Evolutionary conservation across 2,113 vertebrate species (phyloP).

Genomic region (Proteles cristata): DNA sequence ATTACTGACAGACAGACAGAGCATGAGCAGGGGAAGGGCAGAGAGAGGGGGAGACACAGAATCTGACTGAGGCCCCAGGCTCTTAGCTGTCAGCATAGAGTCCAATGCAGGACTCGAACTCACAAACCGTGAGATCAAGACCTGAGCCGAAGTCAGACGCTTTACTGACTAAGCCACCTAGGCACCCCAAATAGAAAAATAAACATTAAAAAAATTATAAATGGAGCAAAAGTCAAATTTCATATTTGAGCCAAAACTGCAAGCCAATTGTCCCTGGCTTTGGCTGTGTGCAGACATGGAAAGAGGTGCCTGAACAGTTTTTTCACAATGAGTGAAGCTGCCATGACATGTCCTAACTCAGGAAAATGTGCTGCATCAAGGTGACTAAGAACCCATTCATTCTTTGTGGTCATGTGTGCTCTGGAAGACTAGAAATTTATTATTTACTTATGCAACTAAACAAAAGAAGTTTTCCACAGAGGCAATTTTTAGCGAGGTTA

Average conservation of each 20-base stretch:
- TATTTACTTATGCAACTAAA: background rate
- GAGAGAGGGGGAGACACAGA: no score
- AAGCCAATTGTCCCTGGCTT: background rate
- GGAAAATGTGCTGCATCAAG: background rate
- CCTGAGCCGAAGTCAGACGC: no score
- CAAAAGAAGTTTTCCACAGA: background rate
- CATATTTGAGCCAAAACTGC: background rate
- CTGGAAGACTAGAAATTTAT: background rate
- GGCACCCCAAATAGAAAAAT: no score
- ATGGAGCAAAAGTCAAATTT: background rate
- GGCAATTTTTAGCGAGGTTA: background rate
- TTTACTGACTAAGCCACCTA: no score
- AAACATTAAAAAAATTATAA: background rate
- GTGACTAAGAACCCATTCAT: background rate
- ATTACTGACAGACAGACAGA: no score
- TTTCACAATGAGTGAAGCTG: background rate
- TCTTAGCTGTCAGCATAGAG: no score
- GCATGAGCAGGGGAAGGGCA: no score
- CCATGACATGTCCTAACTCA: fast-evolving
- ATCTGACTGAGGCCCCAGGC: no score
- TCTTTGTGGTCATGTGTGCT: background rate
- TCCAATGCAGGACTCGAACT: no score
- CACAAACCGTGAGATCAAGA: no score
- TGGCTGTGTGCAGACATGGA: no score
- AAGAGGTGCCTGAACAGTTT: background rate